Conservation (phyloP, 2,888 invertebrate species). For the Drosophila cognata region DNA sequence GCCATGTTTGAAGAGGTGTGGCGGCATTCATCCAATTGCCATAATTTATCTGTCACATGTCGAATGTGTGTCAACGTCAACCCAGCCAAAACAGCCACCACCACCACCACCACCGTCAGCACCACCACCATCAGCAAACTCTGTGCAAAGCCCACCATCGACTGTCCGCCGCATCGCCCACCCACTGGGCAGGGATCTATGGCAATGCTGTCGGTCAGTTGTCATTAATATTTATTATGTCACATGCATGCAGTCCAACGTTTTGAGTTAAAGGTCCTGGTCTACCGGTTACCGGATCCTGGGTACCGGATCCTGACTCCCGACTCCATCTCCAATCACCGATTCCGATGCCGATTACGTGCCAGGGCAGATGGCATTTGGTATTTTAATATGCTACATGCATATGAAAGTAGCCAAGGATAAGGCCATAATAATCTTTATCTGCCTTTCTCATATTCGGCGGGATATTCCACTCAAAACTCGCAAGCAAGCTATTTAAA, state of each 20-base stretch:
- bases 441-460: not conserved
- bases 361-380: conserved; percentile 50
- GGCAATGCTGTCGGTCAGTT: conserved; percentile 74
- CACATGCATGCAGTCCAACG: conserved; percentile 66
- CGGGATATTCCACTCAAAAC: not conserved
- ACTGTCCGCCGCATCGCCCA: conserved; percentile 30
- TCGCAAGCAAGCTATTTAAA: not conserved
- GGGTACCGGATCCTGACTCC: conserved; percentile 7
- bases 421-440: conserved; percentile 18
- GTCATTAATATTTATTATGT: conserved; percentile 83
- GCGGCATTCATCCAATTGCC: conserved; percentile 69
- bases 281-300: conserved; percentile 11
- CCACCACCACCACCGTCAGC: conserved; percentile 1
- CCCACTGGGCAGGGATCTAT: conserved; percentile 61
- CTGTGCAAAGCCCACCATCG: conserved; percentile 1
- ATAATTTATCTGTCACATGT: conserved; percentile 81
- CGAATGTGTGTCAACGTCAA: conserved; percentile 76
- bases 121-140: not conserved
- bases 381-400: conserved; percentile 66
- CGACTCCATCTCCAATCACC: conserved; percentile 20
- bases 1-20: conserved; percentile 60
- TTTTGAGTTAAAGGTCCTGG: conserved; percentile 44
- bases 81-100: conserved; percentile 22
- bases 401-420: conserved; percentile 47
- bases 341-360: conserved; percentile 47